Base-by-base conservation (phyloP, 2,888 invertebrate genomes). In the Philaethria dido region DNA sequence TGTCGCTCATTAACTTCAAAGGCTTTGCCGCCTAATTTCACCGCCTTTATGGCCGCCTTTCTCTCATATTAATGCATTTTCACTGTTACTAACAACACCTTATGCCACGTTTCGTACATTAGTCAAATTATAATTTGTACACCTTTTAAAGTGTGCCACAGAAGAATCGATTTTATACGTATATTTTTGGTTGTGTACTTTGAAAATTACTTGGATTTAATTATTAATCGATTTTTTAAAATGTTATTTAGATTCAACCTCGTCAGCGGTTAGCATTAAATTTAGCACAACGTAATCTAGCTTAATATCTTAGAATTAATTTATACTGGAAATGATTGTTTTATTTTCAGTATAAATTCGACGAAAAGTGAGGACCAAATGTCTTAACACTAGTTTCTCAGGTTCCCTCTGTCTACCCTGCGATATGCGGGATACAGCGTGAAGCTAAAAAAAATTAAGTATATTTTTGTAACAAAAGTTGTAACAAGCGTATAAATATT, bases 61-160 rank as follows among this genome's bases (percentile, higher is more conserved):
- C 67, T 60, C 52, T 54, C 55, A 63, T 60, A 71, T 71, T 69
- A 69, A 69, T 69, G 71, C 69, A 67, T 71, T 69, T 69, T 66
- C 66, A 69, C 64, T 66, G 66, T 71, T 62, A 61, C 63, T 52
- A 70, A 61, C 64, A 69, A 64, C 64, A 64, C 64, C 54, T 69
- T 62, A 54, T 45, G 62, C 45, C 57, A 60, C 59, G 60, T 62
- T 66, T 68, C 47, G 47, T 64, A 66, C 54, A 68, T 66, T 68
- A 64, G 60, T 64, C 68, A 62, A 69, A 69, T 64, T 69, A 65
- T 59, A 68, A 68, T 70, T 64, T 62, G 44, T 54, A 62, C 59
- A 60, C 52, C 47, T 68, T 69, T 64, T 64, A 52, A 69, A 18
- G 39, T 60, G 18, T 14, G 3, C 33, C n/a, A 16, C 16, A 18